A percentile compares a stretch with the other conserved stretches of the same genome.
Conservation (phyloP, 2,113 vertebrate species). For the Climacteris rufus region DNA sequence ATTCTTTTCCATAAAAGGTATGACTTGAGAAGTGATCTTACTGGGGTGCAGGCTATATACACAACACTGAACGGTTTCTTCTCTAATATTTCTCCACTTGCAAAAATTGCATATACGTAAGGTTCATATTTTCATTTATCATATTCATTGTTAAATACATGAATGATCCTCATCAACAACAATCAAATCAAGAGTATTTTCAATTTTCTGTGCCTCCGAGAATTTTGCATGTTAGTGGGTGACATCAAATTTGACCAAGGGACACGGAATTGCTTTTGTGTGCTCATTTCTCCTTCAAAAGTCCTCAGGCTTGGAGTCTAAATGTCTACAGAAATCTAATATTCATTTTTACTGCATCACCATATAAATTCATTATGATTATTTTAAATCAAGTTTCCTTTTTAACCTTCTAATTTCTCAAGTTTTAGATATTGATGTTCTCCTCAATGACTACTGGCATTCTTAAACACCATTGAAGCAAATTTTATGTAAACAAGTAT, state of each 20-base stretch:
- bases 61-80: neutral
- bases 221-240: neutral
- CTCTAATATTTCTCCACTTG: neutral
- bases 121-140: neutral
- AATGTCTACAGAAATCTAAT: neutral
- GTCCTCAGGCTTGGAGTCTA: neutral
- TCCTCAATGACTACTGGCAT: neutral
- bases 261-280: neutral
- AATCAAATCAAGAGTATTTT: neutral
- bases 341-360: neutral
- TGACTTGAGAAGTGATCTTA: neutral
- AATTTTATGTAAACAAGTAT: neutral
- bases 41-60: neutral
- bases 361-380: neutral
- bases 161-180: neutral
- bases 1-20: neutral
- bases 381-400: neutral
- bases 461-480: neutral
- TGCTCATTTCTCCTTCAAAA: neutral
- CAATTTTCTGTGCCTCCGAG: neutral
- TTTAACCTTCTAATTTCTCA: neutral
- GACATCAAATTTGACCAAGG: neutral
- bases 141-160: neutral
- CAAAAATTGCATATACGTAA: neutral
- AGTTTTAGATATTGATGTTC: neutral